These are phyloP conservation scores for Stratiolaelaps scimitus DNA, from an alignment of 1,140 invertebrate species.

Conservation along the genomic window DNA sequence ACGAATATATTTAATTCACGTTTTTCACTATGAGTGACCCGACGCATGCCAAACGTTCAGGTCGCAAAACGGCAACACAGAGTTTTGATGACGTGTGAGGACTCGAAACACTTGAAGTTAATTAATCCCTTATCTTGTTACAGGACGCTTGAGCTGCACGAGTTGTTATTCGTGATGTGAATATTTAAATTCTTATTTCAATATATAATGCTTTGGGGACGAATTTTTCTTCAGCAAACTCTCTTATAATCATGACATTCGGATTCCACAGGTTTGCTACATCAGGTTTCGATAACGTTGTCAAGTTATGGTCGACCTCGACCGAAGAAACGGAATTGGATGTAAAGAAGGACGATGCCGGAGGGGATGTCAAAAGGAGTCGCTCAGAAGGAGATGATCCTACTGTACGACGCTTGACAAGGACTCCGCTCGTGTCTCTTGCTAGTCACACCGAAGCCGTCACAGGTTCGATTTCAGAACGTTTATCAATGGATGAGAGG, in stretches of 20 bases:
- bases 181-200: no score
- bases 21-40: neutral
- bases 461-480: constrained; percentile 45
- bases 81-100: neutral
- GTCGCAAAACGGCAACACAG: constrained; percentile 7
- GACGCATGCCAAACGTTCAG: constrained; percentile 16
- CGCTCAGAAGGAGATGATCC: constrained; percentile 31
- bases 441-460: constrained; percentile 83
- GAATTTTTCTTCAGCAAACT: no score
- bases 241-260: no score
- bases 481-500: no score
- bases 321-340: constrained; percentile 6
- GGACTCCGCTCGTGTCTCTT: constrained; percentile 63
- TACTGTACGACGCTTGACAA: constrained; percentile 27
- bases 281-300: constrained; percentile 15
- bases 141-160: no score
- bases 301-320: constrained; percentile 21
- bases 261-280: constrained; percentile 53
- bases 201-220: no score
- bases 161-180: no score
- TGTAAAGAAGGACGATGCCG: neutral
- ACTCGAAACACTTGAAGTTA: constrained; percentile 8
- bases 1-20: neutral
- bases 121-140: no score
- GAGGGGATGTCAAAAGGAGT: constrained; percentile 10